Conservation (phyloP, 2,888 invertebrate species). For the Cheilosia grossa region DNA sequence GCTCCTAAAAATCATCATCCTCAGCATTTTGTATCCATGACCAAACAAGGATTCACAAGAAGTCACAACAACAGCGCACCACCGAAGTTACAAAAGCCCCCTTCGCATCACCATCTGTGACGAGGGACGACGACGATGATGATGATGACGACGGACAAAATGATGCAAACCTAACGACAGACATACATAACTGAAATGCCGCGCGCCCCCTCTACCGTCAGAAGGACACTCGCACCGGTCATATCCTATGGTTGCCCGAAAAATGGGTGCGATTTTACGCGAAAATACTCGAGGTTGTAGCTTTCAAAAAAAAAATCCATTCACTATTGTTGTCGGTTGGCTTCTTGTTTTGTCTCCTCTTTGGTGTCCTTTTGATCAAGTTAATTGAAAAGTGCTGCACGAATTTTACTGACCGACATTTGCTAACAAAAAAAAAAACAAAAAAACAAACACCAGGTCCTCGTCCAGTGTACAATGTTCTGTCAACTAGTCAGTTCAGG, state of each 20-base stretch:
- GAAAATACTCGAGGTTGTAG: conserved; percentile 48
- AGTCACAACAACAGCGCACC: conserved; percentile 2
- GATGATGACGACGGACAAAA: conserved; percentile 38
- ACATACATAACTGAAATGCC: conserved; percentile 18
- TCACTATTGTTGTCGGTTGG: background rate
- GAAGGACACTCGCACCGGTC: conserved; percentile 26
- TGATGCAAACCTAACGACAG: conserved; percentile 47
- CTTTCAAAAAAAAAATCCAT: conserved; percentile 15
- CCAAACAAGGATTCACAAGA: conserved; percentile 49
- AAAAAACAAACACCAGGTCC: background rate
- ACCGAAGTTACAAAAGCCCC: background rate
- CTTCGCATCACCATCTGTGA: too few species aligned
- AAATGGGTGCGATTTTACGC: conserved; percentile 61
- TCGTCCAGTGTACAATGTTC: background rate
- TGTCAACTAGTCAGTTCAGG: background rate
- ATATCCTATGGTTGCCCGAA: background rate
- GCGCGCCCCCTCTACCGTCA: conserved; percentile 13
- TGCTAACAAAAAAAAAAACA: background rate
- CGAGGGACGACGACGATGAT: background rate
- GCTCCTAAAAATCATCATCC: conserved; percentile 58
- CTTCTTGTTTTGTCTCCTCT: conserved; percentile 12
- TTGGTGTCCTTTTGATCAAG: conserved; percentile 57
- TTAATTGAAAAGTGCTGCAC: conserved; percentile 60
- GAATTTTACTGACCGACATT: conserved; percentile 27
- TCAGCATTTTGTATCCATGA: conserved; percentile 57